Base-by-base conservation (phyloP, 1,140 invertebrate species). In the Pinna nobilis region DNA sequence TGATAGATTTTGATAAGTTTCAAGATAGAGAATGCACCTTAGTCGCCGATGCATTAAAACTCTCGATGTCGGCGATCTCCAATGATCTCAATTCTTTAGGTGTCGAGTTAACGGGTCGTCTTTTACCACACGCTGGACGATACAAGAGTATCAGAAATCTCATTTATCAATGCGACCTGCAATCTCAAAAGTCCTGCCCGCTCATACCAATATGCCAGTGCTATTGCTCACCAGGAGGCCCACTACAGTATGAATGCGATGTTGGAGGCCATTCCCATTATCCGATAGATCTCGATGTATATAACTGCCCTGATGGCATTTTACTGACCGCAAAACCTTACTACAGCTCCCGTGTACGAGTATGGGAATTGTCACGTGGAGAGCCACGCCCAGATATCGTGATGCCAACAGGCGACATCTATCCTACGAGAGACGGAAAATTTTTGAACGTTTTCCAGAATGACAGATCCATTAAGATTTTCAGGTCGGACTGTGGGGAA, bases 151-250 rank as follows among this genome's bases (percentile, higher is more conserved):
- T 88, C 11, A 76, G 77, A 53, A 28, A 79, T 25, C 64, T 89
- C 2, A 79, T 89, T 28, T 60, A 81, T n/a, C 83, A 87, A 59
- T 90, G 96, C 95, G 32, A 90, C 74, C 75, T 88, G 65, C 59
- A 72, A 30, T 65, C 77, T 50, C 78, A 88, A 81, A 75, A 64
- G 70, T 59, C 83, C 70, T 82, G 97, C 97, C 88, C 90, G 96
- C 44, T 97, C 95, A 0, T 99, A 93, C 89, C 97, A 1, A 80
- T 83, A 57, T 81, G 69, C n/a, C 86, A 87, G 68, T 72, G 85
- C 23, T 87, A 86, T 68, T 78, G 74, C 15, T 70, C 81, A 3
- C 86, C 86, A 20, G 86, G 86, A 18, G 85, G 80, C 4, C 80
- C 81, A 6, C 65, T 87, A 11, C 83, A 84, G 50, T 84, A 82